Base-by-base conservation (phyloP, 1,140 invertebrate species). In the Vollenhovia emeryi region DNA sequence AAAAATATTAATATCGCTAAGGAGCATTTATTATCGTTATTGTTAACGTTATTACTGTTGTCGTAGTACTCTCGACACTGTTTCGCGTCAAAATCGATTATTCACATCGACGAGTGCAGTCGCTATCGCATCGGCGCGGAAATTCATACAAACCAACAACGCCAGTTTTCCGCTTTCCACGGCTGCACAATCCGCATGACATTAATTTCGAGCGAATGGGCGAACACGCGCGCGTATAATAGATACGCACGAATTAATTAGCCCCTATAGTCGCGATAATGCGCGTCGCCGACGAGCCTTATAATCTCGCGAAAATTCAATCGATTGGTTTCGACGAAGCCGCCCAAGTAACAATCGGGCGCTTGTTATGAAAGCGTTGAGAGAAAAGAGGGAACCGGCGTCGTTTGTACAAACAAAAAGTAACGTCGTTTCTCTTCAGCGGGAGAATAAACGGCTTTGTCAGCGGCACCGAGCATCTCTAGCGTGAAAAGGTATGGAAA, bases 171-270 rank as follows among this genome's bases (percentile, higher is more conserved):
- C 80, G 71, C 27, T 74, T 83, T 13, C 52, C 55, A n/a, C n/a
- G 6, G n/a, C 18, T 33, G n/a, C n/a, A 57, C 43, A 60, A 78
- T 84, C 33, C 60, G 52, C 18, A 27, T 40, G 55, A 84, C 80
- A 74, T 62, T 75, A 75, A 84, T 84, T 74, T 75, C 71, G 21
- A 50, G 43, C 68, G 40, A 82, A 55, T 57, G 24, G 40, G 36
- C 8, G 43, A 18, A 50, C 36, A 57, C 21, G 33, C 59, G 43
- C 40, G 3, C 3, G 36, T 50, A 62, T 48, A 62, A 71, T 11
- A 55, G n/a, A 59, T 57, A 68, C 13, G 62, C 33, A 36, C 43
- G 66, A 85, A 85, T 85, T 85, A 85, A 85, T 85, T 80, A 85
- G 66, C 45, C 24, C 30, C 50, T 62, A 71, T 85, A 82, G 78